Percentiles rank a stretch among this genome's conserved stretches.
phyloP scores from a whole-genome alignment of 2,113 vertebrate genomes.

The Prionailurus bengalensis region DNA sequence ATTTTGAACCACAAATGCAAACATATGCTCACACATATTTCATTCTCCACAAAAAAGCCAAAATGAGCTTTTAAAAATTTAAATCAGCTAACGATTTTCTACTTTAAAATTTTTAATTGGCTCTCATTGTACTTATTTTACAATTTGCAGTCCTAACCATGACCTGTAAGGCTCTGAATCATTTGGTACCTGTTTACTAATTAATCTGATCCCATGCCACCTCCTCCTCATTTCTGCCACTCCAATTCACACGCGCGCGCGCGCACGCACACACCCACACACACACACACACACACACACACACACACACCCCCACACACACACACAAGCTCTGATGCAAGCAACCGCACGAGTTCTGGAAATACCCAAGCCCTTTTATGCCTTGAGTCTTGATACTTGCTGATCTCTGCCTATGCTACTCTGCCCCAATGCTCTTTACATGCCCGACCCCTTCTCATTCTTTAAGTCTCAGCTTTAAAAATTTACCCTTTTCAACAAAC shows the following conservation, averaged over 20 bases:
- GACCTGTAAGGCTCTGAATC: background rate
- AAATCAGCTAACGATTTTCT: background rate
- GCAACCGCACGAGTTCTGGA: background rate
- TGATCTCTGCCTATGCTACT: background rate
- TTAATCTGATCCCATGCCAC: background rate
- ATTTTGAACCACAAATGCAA: background rate
- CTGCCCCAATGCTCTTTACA: background rate
- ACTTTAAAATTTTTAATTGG: background rate
- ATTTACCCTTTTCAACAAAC: background rate
- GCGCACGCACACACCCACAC: no score
- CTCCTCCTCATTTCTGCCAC: background rate
- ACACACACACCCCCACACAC: background rate
- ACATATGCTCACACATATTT: slow-evolving; percentile 4
- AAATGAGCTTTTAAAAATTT: background rate
- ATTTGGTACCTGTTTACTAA: background rate
- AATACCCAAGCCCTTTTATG: background rate
- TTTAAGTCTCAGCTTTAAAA: background rate
- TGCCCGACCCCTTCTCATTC: background rate
- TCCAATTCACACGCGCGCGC: background rate
- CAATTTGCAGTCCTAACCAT: background rate
- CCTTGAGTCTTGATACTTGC: background rate
- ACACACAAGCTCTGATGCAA: background rate
- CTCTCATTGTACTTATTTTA: background rate
- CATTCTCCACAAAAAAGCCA: background rate
- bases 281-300: background rate